phyloP scores from a whole-genome alignment of 2,113 vertebrate species.

The Chloebia gouldiae region DNA sequence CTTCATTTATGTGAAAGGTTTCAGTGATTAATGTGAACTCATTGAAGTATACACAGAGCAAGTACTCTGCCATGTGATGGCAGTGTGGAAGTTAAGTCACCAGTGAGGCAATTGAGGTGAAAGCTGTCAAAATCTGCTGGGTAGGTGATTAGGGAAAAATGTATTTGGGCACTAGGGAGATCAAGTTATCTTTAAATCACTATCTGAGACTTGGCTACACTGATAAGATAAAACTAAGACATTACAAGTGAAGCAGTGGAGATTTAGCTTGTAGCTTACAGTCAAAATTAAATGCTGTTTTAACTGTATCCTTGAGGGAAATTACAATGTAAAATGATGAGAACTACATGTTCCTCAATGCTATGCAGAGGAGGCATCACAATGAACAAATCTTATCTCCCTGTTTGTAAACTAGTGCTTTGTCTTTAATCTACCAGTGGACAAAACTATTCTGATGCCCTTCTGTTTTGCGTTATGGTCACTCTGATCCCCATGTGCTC shows the following conservation, averaged over 20 bases:
- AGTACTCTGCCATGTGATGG: background rate
- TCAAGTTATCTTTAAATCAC: background rate
- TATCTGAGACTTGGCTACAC: background rate
- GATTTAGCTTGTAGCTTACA: background rate
- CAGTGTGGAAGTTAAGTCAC: background rate
- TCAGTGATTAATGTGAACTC: background rate
- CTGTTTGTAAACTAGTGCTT: conserved; percentile 62
- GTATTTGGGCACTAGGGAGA: background rate
- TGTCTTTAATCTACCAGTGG: background rate
- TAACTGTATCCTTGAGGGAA: conserved; percentile 46
- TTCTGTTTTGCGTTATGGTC: conserved; percentile 10
- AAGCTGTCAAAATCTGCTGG: background rate
- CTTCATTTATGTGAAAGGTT: background rate
- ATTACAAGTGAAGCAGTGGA: background rate
- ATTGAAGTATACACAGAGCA: background rate
- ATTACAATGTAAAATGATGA: background rate
- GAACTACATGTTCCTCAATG: background rate
- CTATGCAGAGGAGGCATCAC: conserved; percentile 11
- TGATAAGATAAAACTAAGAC: conserved; percentile 38
- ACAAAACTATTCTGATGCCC: conserved; percentile 55
- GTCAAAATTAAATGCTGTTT: conserved; percentile 13
- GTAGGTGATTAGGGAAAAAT: background rate
- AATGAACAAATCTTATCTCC: conserved; percentile 55
- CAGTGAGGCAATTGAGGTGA: background rate
- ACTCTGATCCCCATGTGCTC: background rate